Conservation (phyloP, 1,140 invertebrate genomes). For the Apis dorsata region DNA sequence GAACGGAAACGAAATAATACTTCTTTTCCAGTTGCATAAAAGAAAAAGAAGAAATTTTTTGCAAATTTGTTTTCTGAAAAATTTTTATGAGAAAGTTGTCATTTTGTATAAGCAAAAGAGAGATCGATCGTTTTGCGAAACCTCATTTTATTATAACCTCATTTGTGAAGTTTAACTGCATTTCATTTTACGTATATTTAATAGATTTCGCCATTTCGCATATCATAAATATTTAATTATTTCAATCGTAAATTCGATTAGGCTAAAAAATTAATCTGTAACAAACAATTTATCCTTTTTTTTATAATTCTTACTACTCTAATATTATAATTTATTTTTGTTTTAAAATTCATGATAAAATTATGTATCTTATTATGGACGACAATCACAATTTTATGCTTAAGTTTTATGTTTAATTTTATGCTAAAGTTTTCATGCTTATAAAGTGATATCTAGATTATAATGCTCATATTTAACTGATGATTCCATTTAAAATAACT, state of each 20-base stretch:
- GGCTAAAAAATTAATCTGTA: not conserved
- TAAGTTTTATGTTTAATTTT: conserved; percentile 5
- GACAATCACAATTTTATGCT: conserved; percentile 4
- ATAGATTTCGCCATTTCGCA: not conserved
- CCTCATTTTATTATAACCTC: not conserved
- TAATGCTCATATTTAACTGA: not conserved
- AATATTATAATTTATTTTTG: not conserved
- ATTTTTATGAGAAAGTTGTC: conserved; percentile 8
- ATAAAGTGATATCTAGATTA: not conserved
- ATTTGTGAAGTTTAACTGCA: not conserved
- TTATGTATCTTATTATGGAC: conserved; percentile 6
- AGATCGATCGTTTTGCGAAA: not conserved
- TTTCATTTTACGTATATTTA: conserved; percentile 16
- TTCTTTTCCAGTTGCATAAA: not conserved
- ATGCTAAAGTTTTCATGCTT: conserved; percentile 9
- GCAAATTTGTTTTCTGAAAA: not conserved
- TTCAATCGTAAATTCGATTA: not conserved
- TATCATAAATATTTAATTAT: not conserved
- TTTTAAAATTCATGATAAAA: not conserved
- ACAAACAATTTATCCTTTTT: not conserved
- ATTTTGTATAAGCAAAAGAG: too few species aligned
- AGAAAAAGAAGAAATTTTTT: not conserved
- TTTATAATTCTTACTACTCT: not conserved
- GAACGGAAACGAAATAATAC: not conserved
- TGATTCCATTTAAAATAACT: not conserved